Evolutionary conservation across 2,888 invertebrate genomes (phyloP).

Genomic region (Calephelis perditalis): DNA sequence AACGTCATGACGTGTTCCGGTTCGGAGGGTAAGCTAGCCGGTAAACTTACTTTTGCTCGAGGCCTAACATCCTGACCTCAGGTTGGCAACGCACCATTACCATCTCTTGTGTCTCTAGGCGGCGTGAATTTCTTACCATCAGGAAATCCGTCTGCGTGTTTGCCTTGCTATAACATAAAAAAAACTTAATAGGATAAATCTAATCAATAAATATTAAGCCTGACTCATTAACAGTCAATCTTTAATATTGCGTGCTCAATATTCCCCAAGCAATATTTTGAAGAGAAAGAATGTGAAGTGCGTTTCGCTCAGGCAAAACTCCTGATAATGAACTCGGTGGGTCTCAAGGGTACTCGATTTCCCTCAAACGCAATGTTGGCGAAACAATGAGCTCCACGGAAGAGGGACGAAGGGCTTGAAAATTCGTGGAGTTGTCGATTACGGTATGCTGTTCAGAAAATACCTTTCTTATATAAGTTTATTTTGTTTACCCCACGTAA

Average conservation of each 20-base stretch:
- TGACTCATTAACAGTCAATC: conserved; percentile 17
- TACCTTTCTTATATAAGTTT: not conserved
- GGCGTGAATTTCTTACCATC: no score
- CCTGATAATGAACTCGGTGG: conserved; percentile 32
- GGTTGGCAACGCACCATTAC: no score
- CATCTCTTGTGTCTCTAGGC: no score
- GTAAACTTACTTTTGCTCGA: no score
- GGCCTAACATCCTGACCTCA: no score
- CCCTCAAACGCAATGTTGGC: conserved; percentile 49
- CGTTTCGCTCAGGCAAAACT: conserved; percentile 25
- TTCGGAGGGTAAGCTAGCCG: no score
- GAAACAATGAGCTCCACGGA: conserved; percentile 45
- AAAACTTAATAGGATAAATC: no score
- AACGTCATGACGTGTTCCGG: no score
- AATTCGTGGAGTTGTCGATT: conserved; percentile 20
- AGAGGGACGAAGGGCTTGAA: conserved; percentile 15
- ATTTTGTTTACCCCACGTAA: not conserved
- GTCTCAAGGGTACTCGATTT: conserved; percentile 49
- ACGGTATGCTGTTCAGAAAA: not conserved
- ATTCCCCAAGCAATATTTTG: conserved; percentile 17
- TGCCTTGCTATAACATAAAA: no score
- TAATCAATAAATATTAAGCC: no score
- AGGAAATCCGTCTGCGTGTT: no score
- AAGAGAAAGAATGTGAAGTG: conserved; percentile 21
- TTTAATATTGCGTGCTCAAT: conserved; percentile 35